phyloP scores from a whole-genome alignment of 2,888 invertebrate species.

The Epinotia ramella region DNA sequence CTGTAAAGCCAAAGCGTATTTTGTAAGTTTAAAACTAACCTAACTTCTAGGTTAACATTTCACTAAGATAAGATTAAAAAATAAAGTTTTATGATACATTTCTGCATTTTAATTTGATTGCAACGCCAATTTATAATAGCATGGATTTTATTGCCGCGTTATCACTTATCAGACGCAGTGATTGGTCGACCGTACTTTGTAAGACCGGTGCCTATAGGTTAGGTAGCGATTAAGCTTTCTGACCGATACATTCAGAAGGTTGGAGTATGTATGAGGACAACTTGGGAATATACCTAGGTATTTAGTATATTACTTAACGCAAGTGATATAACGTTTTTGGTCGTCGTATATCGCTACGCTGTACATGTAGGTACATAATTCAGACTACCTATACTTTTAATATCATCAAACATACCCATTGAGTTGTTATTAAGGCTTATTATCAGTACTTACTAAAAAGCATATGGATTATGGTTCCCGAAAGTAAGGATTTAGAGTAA shows the following conservation, averaged over 20 bases:
- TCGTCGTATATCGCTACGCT: too few species aligned
- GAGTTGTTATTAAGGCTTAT: not conserved
- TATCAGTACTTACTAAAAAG: not conserved
- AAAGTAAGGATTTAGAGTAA: not conserved
- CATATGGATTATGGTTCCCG: too few species aligned
- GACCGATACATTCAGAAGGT: not conserved
- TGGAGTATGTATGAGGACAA: too few species aligned
- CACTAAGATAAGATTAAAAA: slow-evolving; percentile 21
- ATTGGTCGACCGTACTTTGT: not conserved
- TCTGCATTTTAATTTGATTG: slow-evolving; percentile 40
- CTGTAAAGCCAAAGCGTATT: slow-evolving; percentile 26
- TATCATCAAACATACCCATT: too few species aligned
- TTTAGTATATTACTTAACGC: too few species aligned
- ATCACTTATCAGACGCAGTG: not conserved
- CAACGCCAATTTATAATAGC: slow-evolving; percentile 8
- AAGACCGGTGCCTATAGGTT: not conserved
- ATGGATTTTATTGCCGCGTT: slow-evolving; percentile 6
- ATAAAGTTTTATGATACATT: slow-evolving; percentile 28
- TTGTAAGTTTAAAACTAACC: slow-evolving; percentile 32
- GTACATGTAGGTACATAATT: too few species aligned
- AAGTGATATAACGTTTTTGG: too few species aligned
- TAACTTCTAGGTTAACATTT: slow-evolving; percentile 33
- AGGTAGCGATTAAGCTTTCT: not conserved
- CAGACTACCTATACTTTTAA: too few species aligned
- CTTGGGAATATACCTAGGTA: too few species aligned